Evolutionary conservation across 2,113 vertebrate species (phyloP).

Genomic region (Perccottus glenii): DNA sequence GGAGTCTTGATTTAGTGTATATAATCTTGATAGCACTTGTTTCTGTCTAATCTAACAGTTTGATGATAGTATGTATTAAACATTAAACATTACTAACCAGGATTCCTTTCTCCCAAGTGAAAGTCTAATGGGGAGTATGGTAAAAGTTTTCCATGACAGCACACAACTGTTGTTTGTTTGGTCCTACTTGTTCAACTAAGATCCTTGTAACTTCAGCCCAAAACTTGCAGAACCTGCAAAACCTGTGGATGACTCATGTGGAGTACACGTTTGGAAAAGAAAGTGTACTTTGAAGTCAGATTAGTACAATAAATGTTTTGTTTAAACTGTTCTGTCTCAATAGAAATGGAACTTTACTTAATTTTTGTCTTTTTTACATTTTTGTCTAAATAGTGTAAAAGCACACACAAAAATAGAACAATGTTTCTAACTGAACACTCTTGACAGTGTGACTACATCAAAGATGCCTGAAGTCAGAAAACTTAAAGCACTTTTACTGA

Average conservation of each 20-base stretch:
- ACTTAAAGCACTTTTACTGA: too few relatives aligned
- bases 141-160: conserved; percentile 4
- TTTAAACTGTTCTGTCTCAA: conserved; percentile 2
- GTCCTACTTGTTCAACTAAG: conserved; percentile 1
- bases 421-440: too few relatives aligned
- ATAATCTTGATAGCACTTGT: background rate
- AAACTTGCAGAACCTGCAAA: conserved; percentile 44
- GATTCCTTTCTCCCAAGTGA: background rate
- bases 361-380: background rate
- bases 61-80: too few relatives aligned
- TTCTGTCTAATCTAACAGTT: background rate
- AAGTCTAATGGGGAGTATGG: background rate
- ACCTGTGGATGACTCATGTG: conserved; percentile 48
- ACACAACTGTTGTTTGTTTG: conserved; percentile 8
- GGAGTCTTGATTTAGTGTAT: too few relatives aligned
- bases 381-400: too few relatives aligned
- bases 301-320: conserved; percentile 23
- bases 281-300: conserved; percentile 19
- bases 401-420: too few relatives aligned
- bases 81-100: background rate
- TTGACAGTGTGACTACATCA: too few relatives aligned
- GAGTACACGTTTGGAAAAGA: conserved; percentile 49
- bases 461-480: too few relatives aligned
- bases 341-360: background rate
- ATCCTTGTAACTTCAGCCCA: conserved; percentile 30